These are phyloP conservation scores for Coluber constrictor DNA, from an alignment of 2,797 vertebrate species.

Conservation along the genomic window DNA sequence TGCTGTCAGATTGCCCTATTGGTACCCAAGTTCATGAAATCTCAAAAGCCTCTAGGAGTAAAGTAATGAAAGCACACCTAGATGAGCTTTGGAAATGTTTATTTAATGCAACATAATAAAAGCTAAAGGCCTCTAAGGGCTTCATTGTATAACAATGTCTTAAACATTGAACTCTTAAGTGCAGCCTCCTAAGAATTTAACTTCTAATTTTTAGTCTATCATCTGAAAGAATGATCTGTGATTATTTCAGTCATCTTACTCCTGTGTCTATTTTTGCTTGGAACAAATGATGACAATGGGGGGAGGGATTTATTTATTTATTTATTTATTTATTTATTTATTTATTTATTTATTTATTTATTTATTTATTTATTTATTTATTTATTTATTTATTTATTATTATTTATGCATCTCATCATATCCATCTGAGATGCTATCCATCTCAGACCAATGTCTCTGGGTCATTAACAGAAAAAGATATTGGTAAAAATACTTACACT, in stretches of 20 bases:
- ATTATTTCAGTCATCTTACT: not conserved
- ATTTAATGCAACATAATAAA: not conserved
- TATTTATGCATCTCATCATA: no score
- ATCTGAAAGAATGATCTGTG: not conserved
- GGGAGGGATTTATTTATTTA: fast-evolving
- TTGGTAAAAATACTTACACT: not conserved
- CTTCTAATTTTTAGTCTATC: not conserved
- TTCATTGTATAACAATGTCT: not conserved
- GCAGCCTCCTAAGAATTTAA: not conserved
- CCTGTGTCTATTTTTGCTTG: not conserved
- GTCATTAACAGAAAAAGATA: not conserved
- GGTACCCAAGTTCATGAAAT: not conserved
- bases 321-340: not conserved
- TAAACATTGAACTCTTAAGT: not conserved
- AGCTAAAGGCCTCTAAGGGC: not conserved
- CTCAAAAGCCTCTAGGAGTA: not conserved
- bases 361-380: no score
- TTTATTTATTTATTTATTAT: not conserved
- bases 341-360: no score
- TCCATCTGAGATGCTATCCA: not conserved
- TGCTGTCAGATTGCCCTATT: not conserved
- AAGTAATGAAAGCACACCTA: conserved; percentile 1
- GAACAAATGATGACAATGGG: not conserved
- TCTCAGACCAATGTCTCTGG: not conserved
- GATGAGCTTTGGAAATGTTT: conserved; percentile 18